phyloP scores from a whole-genome alignment of 1,140 invertebrate species.

The Nebria ingens region DNA sequence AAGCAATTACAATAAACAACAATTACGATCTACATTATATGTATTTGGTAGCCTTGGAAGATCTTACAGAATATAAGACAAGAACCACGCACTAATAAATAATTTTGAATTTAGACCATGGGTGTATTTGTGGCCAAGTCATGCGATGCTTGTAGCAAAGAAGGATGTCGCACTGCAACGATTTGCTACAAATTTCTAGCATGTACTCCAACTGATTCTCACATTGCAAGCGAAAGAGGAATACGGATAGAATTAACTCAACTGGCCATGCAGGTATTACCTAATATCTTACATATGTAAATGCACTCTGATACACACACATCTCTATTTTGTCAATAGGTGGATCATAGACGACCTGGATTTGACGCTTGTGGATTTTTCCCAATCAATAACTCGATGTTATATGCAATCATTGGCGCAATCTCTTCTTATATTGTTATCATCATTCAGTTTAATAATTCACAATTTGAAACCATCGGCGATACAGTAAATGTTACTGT shows the following conservation, averaged over 20 bases:
- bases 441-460: constrained; percentile 3
- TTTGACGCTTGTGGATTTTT: neutral
- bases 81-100: too few species aligned
- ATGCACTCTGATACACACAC: neutral
- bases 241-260: neutral
- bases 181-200: neutral
- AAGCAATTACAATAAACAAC: too few species aligned
- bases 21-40: too few species aligned
- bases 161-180: neutral
- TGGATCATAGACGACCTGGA: neutral
- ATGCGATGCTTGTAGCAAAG: neutral
- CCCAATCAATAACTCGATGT: neutral
- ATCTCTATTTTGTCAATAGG: neutral
- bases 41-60: too few species aligned
- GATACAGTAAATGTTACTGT: too few species aligned
- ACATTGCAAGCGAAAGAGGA: neutral
- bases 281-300: neutral
- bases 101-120: neutral
- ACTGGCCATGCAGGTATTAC: neutral
- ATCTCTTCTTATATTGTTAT: neutral
- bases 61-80: too few species aligned
- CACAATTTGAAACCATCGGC: too few species aligned
- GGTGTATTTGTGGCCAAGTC: neutral
- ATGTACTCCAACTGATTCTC: neutral
- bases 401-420: neutral